Percentiles rank a stretch among this genome's conserved stretches.
These are phyloP conservation scores for Chelonus insularis DNA, from an alignment of 1,140 invertebrate species.

Conservation along the genomic window DNA sequence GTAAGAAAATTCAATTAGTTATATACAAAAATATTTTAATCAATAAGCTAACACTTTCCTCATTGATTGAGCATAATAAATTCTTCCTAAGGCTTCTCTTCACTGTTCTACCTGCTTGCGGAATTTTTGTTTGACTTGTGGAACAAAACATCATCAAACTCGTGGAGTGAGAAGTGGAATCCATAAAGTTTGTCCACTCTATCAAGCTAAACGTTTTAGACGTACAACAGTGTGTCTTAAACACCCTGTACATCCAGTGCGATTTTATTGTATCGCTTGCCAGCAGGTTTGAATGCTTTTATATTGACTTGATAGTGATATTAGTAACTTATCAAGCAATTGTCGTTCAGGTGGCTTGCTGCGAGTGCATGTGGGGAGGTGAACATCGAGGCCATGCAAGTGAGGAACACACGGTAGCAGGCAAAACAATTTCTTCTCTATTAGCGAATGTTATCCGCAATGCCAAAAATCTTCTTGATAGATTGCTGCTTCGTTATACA, in stretches of 20 bases:
- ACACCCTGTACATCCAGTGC: conserved; percentile 48
- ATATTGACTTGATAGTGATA: neutral
- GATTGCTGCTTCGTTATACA: conserved; percentile 44
- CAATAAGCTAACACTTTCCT: conserved; percentile 1
- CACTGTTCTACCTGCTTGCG: conserved; percentile 55
- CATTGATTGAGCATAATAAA: neutral
- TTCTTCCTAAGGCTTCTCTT: conserved; percentile 43
- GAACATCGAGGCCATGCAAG: conserved; percentile 52
- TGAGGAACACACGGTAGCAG: conserved; percentile 47
- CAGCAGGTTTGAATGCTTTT: conserved; percentile 40
- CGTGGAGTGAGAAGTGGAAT: conserved; percentile 31
- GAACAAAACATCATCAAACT: conserved; percentile 48
- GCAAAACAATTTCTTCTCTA: conserved; percentile 37
- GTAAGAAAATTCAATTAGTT: conserved; percentile 28
- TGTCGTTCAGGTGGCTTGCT: conserved; percentile 43
- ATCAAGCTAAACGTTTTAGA: conserved; percentile 50
- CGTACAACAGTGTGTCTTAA: conserved; percentile 46
- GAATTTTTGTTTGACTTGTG: conserved; percentile 56
- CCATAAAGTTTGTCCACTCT: conserved; percentile 51
- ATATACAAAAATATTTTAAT: conserved; percentile 4
- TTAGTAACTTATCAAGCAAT: neutral
- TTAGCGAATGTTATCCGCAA: conserved; percentile 39
- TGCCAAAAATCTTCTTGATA: conserved; percentile 43
- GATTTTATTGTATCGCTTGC: conserved; percentile 54
- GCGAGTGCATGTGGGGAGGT: conserved; percentile 52